phyloP scores from a whole-genome alignment of 1,140 invertebrate species.

The Tigriopus japonicus region DNA sequence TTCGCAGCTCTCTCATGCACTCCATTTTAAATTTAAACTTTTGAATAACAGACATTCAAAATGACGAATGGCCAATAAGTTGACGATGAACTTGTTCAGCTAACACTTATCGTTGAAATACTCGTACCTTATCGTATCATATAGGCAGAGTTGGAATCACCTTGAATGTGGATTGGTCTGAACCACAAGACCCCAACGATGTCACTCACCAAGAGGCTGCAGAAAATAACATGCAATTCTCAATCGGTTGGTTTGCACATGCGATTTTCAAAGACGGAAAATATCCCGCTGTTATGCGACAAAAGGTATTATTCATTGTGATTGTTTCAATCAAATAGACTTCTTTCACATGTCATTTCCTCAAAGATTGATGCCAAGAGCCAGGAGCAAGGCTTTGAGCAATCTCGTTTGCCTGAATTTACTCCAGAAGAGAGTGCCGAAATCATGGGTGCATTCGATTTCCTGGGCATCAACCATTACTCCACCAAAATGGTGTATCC shows the following conservation, averaged over 20 bases:
- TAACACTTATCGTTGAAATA: too few species aligned
- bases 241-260: conserved; percentile 24
- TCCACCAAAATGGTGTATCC: background rate
- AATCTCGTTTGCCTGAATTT: conserved; percentile 19
- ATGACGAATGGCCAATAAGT: too few species aligned
- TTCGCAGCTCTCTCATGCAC: too few species aligned
- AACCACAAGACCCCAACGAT: background rate
- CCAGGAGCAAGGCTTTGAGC: conserved; percentile 13
- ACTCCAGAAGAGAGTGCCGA: conserved; percentile 11
- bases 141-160: background rate
- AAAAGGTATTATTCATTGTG: background rate
- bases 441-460: conserved; percentile 5
- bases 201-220: background rate
- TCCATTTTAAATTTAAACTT: too few species aligned
- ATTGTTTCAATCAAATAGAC: background rate
- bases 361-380: conserved; percentile 16
- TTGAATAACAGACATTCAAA: too few species aligned
- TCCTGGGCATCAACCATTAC: conserved; percentile 7
- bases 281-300: conserved; percentile 24
- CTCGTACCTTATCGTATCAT: too few species aligned
- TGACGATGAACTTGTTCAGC: too few species aligned
- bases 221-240: conserved; percentile 19
- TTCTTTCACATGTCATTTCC: background rate
- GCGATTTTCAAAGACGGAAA: conserved; percentile 24
- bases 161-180: background rate